phyloP scores from a whole-genome alignment of 2,113 vertebrate species.

The Sphaerodactylus townsendi region DNA sequence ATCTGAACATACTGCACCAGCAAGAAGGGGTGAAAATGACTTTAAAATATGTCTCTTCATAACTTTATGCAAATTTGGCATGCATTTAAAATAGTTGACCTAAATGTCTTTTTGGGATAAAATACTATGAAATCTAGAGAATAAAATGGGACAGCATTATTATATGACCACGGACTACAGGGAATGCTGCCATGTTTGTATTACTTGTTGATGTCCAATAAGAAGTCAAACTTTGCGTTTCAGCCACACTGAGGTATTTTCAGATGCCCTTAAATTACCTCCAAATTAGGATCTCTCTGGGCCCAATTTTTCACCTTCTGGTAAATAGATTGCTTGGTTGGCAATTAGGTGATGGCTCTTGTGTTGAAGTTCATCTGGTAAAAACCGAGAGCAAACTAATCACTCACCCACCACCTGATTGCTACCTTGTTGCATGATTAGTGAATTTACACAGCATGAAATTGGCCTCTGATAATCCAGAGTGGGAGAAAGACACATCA shows the following conservation, averaged over 20 bases:
- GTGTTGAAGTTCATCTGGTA: constrained; percentile 13
- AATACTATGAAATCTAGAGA: neutral
- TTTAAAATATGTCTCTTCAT: neutral
- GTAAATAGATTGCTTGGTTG: constrained; percentile 9
- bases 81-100: neutral
- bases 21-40: neutral
- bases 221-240: neutral
- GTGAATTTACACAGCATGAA: constrained; percentile 40
- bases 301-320: neutral
- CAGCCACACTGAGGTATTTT: neutral
- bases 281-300: neutral
- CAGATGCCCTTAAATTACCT: neutral
- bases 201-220: neutral
- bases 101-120: constrained; percentile 21
- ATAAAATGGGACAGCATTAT: neutral
- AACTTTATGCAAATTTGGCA: constrained; percentile 22
- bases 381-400: constrained; percentile 33
- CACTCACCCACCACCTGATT: constrained; percentile 31
- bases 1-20: constrained; percentile 40
- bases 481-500: constrained; percentile 25
- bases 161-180: neutral
- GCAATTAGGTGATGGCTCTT: constrained; percentile 17
- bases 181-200: neutral
- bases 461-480: constrained; percentile 35
- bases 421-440: constrained; percentile 41